Evolutionary conservation across 2,797 vertebrate species (phyloP).

Genomic region (Enteromius thamalakanensis): DNA sequence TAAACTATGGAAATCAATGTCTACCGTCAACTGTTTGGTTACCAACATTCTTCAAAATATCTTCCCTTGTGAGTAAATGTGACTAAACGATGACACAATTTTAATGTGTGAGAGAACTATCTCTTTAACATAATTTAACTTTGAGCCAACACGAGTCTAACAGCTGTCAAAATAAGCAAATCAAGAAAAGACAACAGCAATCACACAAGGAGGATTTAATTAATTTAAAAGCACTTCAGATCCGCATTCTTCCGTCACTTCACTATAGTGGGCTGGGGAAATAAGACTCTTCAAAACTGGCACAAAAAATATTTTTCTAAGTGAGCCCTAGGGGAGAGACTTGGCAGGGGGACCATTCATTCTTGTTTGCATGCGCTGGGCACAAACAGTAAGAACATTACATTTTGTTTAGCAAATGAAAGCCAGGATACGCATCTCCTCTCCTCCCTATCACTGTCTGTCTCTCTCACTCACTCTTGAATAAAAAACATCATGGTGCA

Average conservation of each 20-base stretch:
- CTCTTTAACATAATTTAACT: not conserved
- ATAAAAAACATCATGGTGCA: conserved; percentile 27
- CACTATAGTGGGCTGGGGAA: conserved; percentile 56
- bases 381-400: conserved; percentile 72
- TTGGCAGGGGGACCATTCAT: conserved; percentile 70
- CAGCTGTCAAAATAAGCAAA: no score
- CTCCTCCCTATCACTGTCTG: not conserved
- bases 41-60: not conserved
- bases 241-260: conserved; percentile 45
- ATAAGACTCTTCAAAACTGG: conserved; percentile 57
- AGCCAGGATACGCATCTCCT: conserved; percentile 25
- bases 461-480: conserved; percentile 6
- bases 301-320: conserved; percentile 51
- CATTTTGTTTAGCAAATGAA: conserved; percentile 72
- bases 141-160: not conserved
- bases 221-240: conserved; percentile 67
- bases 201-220: conserved; percentile 67
- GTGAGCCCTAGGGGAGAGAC: conserved; percentile 62
- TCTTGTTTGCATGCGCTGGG: conserved; percentile 67
- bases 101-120: not conserved
- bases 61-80: not conserved
- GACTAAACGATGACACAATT: not conserved
- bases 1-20: not conserved
- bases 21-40: not conserved
- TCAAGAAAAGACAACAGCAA: not conserved